These are phyloP conservation scores for Cheilinus undulatus DNA, from an alignment of 2,113 vertebrate species.

Conservation along the genomic window DNA sequence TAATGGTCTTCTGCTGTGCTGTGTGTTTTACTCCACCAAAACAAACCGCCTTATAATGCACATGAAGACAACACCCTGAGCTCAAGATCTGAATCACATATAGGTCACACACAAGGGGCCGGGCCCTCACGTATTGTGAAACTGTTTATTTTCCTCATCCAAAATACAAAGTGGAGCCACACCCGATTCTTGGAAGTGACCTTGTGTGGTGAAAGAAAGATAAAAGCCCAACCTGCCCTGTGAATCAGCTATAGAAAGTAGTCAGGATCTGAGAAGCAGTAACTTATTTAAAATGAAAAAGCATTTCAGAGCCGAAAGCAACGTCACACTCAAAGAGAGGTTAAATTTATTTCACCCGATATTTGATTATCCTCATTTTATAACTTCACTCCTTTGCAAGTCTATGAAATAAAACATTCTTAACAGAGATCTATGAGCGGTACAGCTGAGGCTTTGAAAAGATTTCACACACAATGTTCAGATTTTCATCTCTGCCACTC, in stretches of 20 bases:
- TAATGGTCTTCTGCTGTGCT: conserved; percentile 10
- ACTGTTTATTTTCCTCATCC: conserved; percentile 35
- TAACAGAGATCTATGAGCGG: neutral
- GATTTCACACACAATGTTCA: conserved; percentile 10
- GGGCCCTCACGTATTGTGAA: conserved; percentile 52
- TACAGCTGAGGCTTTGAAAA: conserved; percentile 6
- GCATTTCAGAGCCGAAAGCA: neutral
- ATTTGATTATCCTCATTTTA: conserved; percentile 17
- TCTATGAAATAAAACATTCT: neutral
- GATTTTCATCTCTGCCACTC: conserved; percentile 14
- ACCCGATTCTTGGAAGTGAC: conserved; percentile 46
- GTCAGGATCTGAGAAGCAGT: neutral
- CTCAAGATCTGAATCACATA: conserved; percentile 67
- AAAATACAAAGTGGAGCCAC: conserved; percentile 57
- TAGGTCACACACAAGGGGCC: conserved; percentile 69
- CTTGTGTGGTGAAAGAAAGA: conserved; percentile 37
- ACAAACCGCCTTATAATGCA: conserved; percentile 48
- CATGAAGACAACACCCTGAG: conserved; percentile 69
- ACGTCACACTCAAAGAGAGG: neutral
- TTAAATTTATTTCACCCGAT: conserved; percentile 6
- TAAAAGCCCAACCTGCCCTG: conserved; percentile 30
- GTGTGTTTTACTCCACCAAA: conserved; percentile 47
- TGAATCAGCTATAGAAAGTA: conserved; percentile 27
- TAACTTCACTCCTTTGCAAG: neutral
- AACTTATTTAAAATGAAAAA: neutral